phyloP scores from a whole-genome alignment of 2,113 vertebrate genomes.

The Brachyistius frenatus region DNA sequence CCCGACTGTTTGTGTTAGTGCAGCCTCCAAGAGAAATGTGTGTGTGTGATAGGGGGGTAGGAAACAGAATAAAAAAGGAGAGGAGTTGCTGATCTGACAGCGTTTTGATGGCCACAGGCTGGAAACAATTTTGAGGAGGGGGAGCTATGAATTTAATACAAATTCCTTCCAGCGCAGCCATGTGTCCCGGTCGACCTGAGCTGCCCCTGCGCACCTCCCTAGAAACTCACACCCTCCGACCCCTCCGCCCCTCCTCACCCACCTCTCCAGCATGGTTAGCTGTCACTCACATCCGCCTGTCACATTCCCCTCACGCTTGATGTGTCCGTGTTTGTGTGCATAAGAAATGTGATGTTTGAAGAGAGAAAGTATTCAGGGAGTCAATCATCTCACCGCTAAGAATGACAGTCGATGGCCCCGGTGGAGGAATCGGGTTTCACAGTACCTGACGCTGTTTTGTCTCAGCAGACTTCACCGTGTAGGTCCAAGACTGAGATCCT shows the following conservation, averaged over 20 bases:
- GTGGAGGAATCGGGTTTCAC: slow-evolving; percentile 59
- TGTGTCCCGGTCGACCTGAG: slow-evolving; percentile 63
- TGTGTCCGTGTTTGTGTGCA: slow-evolving; percentile 65
- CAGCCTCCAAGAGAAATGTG: slow-evolving; percentile 51
- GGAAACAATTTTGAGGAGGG: slow-evolving; percentile 75
- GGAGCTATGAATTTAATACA: slow-evolving; percentile 67
- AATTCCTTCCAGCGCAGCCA: slow-evolving; percentile 68
- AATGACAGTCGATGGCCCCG: slow-evolving; percentile 61
- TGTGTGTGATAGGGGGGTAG: slow-evolving; percentile 24
- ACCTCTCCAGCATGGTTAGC: slow-evolving; percentile 42
- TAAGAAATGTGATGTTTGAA: slow-evolving; percentile 59
- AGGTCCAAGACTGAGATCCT: slow-evolving; percentile 48
- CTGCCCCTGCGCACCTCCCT: slow-evolving; percentile 62
- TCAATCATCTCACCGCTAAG: slow-evolving; percentile 56
- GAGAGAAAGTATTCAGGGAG: slow-evolving; percentile 46
- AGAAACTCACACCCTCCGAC: slow-evolving; percentile 51
- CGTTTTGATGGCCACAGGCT: slow-evolving; percentile 74
- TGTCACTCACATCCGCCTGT: slow-evolving; percentile 68
- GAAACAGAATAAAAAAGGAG: slow-evolving; percentile 32
- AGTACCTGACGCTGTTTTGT: slow-evolving; percentile 63
- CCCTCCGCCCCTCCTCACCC: slow-evolving; percentile 25
- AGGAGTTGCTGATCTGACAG: slow-evolving; percentile 70
- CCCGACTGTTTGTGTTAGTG: slow-evolving; percentile 62
- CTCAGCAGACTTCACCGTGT: slow-evolving; percentile 43
- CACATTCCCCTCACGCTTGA: slow-evolving; percentile 53